phyloP scores from a whole-genome alignment of 2,797 vertebrate genomes.

The Labeo calbasu region DNA sequence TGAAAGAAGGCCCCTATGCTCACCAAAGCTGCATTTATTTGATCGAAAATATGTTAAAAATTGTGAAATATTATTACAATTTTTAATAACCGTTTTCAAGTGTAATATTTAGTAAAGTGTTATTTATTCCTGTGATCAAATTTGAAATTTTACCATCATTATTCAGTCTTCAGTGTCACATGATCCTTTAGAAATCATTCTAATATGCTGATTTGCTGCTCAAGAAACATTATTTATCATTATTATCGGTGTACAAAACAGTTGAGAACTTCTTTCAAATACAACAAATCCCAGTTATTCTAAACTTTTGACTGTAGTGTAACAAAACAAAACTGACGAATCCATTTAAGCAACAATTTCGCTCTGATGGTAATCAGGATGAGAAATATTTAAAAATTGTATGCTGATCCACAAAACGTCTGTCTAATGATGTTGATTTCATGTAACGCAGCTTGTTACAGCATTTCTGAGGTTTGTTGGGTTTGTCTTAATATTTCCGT shows the following conservation, averaged over 20 bases:
- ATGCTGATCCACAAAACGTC: neutral
- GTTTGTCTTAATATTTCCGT: neutral
- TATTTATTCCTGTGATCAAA: accelerated
- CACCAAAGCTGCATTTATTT: neutral
- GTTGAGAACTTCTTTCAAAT: neutral
- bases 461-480: neutral
- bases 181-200: neutral
- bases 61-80: neutral
- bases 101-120: neutral
- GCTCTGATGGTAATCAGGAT: neutral
- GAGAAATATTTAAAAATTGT: neutral
- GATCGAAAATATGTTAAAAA: neutral
- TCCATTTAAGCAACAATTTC: neutral
- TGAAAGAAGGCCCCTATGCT: neutral
- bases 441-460: neutral
- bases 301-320: neutral
- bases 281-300: neutral
- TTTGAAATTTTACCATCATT: neutral
- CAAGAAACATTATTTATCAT: neutral
- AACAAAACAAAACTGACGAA: neutral
- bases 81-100: neutral
- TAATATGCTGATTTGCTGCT: neutral
- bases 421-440: neutral
- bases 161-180: neutral
- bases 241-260: neutral